Conservation (phyloP, 2,888 invertebrate species). For the Rotaria socialis region DNA sequence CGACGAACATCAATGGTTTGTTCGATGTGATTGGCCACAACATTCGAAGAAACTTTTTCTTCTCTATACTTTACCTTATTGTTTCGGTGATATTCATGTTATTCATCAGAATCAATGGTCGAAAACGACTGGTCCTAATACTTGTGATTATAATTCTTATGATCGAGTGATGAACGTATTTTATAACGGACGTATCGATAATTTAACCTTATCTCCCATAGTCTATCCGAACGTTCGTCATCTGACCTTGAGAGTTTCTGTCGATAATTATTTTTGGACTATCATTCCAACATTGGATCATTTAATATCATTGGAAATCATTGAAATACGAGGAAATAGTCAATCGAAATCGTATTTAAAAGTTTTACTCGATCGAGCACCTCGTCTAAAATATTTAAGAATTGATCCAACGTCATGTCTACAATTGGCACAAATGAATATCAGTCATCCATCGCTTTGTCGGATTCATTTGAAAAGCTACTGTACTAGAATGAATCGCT, state of each 20-base stretch:
- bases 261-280: neutral
- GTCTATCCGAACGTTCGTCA: neutral
- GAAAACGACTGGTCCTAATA: neutral
- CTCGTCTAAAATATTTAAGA: neutral
- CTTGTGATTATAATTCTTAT: neutral
- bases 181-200: neutral
- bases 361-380: neutral
- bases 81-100: neutral
- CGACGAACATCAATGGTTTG: neutral
- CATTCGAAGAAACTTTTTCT: neutral
- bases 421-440: neutral
- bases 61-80: neutral
- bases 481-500: neutral
- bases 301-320: neutral
- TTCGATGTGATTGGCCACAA: constrained; percentile 10
- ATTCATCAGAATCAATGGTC: constrained; percentile 7
- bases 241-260: neutral
- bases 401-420: neutral
- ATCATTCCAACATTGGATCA: neutral
- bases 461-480: neutral
- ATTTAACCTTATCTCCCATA: neutral
- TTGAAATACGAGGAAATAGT: neutral
- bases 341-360: neutral
- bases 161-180: neutral
- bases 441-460: neutral